These are phyloP conservation scores for Drosophila seclusa DNA, from an alignment of 2,888 invertebrate species.

Conservation along the genomic window DNA sequence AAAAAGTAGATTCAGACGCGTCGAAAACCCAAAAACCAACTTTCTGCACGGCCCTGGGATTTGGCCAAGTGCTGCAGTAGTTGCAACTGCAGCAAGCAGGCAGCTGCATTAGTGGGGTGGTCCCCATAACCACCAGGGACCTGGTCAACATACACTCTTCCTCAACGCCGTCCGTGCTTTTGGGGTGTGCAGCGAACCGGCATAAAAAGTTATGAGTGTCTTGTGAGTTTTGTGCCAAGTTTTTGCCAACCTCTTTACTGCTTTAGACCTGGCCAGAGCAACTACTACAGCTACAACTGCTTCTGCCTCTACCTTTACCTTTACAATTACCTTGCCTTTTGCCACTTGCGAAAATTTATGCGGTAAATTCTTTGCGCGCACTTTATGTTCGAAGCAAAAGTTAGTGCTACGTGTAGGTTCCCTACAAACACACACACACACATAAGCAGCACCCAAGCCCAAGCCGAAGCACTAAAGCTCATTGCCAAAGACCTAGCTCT, in stretches of 20 bases:
- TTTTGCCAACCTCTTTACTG: conserved; percentile 22
- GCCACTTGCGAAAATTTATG: conserved; percentile 79
- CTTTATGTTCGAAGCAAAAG: conserved; percentile 81
- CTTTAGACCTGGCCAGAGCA: conserved; percentile 20
- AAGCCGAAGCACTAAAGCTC: conserved; percentile 27
- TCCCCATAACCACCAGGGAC: conserved; percentile 36
- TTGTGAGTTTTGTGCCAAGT: conserved; percentile 81
- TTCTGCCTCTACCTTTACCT: conserved; percentile 29
- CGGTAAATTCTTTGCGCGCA: conserved; percentile 80
- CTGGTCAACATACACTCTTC: conserved; percentile 46
- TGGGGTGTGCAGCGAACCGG: conserved; percentile 75
- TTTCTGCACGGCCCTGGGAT: conserved; percentile 60
- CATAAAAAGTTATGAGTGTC: conserved; percentile 81
- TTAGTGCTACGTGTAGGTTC: conserved; percentile 78
- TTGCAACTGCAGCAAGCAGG: conserved; percentile 32
- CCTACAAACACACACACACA: neutral
- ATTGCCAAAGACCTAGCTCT: conserved; percentile 17
- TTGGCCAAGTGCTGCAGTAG: conserved; percentile 66
- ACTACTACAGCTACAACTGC: conserved; percentile 48
- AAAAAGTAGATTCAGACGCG: conserved; percentile 39
- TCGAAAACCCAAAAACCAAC: conserved; percentile 44
- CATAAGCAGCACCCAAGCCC: neutral
- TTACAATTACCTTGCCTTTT: conserved; percentile 56
- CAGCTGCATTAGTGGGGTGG: conserved; percentile 74
- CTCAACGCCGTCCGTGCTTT: conserved; percentile 35